A percentile compares a stretch with the other conserved stretches of the same genome.
phyloP scores from a whole-genome alignment of 2,797 vertebrate genomes.

The Poeciliopsis infans region DNA sequence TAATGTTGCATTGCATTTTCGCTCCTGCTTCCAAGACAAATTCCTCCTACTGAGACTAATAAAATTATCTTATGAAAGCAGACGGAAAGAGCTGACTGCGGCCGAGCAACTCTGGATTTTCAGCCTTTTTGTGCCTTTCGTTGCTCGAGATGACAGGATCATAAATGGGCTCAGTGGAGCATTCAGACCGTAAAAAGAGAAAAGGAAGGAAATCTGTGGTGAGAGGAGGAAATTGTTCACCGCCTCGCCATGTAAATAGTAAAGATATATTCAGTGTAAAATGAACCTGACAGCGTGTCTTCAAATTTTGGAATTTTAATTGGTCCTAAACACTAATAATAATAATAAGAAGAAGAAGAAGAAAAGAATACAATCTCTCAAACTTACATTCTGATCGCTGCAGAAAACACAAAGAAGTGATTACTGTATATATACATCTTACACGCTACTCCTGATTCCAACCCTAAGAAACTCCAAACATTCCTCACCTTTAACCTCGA shows the following conservation, averaged over 20 bases:
- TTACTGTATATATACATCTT: neutral
- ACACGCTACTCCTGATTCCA: neutral
- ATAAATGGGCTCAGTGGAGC: conserved; percentile 1
- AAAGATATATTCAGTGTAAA: neutral
- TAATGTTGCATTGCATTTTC: too few species aligned
- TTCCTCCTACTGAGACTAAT: too few species aligned
- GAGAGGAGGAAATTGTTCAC: neutral
- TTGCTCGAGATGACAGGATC: neutral
- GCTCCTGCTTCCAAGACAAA: too few species aligned
- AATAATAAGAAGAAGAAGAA: neutral
- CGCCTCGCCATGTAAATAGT: neutral
- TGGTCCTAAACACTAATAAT: neutral
- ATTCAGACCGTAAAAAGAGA: neutral
- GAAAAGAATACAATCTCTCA: neutral
- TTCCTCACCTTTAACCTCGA: neutral
- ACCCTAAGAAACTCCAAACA: neutral
- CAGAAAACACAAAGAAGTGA: neutral
- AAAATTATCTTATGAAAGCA: too few species aligned
- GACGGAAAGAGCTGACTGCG: neutral
- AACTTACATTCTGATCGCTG: neutral
- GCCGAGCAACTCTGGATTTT: neutral
- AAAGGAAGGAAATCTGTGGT: neutral
- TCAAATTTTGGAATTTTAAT: neutral
- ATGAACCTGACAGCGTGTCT: neutral
- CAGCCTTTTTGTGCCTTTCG: neutral